Base-by-base conservation (phyloP, 2,888 invertebrate species). In the Dysmachus trigonus region DNA sequence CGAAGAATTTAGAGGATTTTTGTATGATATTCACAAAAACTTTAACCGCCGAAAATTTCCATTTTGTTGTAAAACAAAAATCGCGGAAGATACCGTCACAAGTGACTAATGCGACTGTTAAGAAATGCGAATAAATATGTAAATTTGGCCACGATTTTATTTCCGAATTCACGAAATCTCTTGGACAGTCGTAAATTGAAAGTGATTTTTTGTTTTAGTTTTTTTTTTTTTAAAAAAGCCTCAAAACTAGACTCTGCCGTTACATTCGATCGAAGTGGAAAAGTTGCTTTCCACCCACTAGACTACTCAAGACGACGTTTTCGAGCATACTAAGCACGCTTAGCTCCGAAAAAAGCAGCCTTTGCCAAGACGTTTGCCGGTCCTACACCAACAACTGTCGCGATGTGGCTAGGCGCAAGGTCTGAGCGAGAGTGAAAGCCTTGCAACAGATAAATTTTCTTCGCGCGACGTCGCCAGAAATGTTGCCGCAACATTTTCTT, bases 351-450 rank as follows among this genome's bases (percentile, higher is more conserved):
- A 41, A 82, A 82, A 30, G 22, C 62, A 27, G 82, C 31, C 62
- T 82, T 71, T 82, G 71, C 82, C 82, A 82, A 82, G 62, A 82
- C 22, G 22, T 62, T 82, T 82, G 82, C 82, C 82, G 82, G 62
- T 82, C 82, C 35, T 53, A 62, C 71, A 35, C 62, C 62, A 71
- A 71, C 82, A 53, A 30, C 31, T 51, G 79, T n/a, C 30, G 8
- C 71, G 22, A 30, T 33, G 35, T 33, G 30, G 82, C 82, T 71
- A 18, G 35, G 82, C 82, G 82, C 82, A 82, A 38, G 35, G 82
- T 82, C 53, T 35, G 22, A 62, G 33, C 30, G 82, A 82, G 71
- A 82, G 53, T 71, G 82, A 82, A 82, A 82, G 82, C 71, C 31
- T 71, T 18, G 62, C 62, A 35, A 82, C 71, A 18, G 41, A 35